Percentiles rank a stretch among this genome's conserved stretches.
These are phyloP conservation scores for Biston stratarius DNA, from an alignment of 2,888 invertebrate genomes.

Conservation along the genomic window DNA sequence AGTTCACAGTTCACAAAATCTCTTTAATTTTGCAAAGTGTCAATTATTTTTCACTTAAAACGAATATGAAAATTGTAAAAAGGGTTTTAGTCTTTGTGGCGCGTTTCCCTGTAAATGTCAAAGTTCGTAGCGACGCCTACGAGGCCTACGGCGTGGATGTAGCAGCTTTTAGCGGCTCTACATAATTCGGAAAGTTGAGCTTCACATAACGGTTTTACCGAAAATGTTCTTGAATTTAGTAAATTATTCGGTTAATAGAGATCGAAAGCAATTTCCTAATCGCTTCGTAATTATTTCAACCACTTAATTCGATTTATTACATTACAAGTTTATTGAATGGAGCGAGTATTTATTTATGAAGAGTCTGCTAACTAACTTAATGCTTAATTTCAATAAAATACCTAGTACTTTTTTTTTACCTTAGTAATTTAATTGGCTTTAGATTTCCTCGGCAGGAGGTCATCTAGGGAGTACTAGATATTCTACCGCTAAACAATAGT, in stretches of 20 bases:
- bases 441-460: no score
- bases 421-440: no score
- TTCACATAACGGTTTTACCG: background rate
- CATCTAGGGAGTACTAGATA: no score
- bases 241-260: background rate
- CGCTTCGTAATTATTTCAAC: background rate
- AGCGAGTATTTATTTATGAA: background rate
- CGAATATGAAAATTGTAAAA: background rate
- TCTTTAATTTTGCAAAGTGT: background rate
- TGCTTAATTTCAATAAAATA: no score
- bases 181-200: background rate
- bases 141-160: constrained; percentile 19
- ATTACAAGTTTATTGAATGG: background rate
- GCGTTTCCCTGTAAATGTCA: background rate
- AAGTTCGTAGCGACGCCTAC: constrained; percentile 23
- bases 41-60: background rate
- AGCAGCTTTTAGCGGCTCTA: background rate
- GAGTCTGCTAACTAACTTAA: background rate
- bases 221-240: constrained; percentile 1
- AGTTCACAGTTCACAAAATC: background rate
- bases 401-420: no score
- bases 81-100: background rate
- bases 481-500: no score
- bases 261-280: background rate
- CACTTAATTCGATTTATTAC: background rate